These are phyloP conservation scores for Eretmocerus hayati DNA, from an alignment of 2,888 invertebrate genomes.

Conservation along the genomic window DNA sequence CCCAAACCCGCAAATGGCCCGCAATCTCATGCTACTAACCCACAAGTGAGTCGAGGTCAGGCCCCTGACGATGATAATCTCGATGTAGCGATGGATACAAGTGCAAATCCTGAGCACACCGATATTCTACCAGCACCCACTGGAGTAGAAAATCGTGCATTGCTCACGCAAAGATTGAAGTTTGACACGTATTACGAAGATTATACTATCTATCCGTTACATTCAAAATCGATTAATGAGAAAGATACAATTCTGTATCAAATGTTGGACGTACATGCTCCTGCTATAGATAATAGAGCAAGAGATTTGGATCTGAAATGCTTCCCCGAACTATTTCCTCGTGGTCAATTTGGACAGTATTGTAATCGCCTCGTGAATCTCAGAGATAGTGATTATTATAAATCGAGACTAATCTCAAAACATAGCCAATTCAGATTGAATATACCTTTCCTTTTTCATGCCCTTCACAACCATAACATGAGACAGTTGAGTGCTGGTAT, in stretches of 20 bases:
- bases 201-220: slow-evolving; percentile 22
- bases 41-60: neutral
- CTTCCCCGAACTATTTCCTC: too few species aligned
- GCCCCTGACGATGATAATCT: neutral
- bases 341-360: slow-evolving; percentile 25
- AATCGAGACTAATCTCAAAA: slow-evolving; percentile 23
- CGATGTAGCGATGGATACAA: neutral
- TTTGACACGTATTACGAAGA: slow-evolving; percentile 17
- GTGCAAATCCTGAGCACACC: neutral
- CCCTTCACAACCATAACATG: slow-evolving; percentile 26
- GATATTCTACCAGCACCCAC: too few species aligned
- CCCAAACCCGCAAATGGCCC: too few species aligned
- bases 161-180: slow-evolving; percentile 16
- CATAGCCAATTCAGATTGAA: slow-evolving; percentile 27
- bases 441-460: slow-evolving; percentile 28
- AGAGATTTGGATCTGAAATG: slow-evolving; percentile 24
- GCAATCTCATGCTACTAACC: too few species aligned
- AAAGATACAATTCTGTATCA: slow-evolving; percentile 24
- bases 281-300: slow-evolving; percentile 22
- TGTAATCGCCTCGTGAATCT: neutral
- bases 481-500: slow-evolving; percentile 25
- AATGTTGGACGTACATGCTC: slow-evolving; percentile 25
- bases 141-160: neutral
- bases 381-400: slow-evolving; percentile 25
- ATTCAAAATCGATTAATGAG: slow-evolving; percentile 24